A percentile compares a stretch with the other conserved stretches of the same genome.
Conservation (phyloP, 2,888 invertebrate genomes). For the Melinaea menophilus region DNA sequence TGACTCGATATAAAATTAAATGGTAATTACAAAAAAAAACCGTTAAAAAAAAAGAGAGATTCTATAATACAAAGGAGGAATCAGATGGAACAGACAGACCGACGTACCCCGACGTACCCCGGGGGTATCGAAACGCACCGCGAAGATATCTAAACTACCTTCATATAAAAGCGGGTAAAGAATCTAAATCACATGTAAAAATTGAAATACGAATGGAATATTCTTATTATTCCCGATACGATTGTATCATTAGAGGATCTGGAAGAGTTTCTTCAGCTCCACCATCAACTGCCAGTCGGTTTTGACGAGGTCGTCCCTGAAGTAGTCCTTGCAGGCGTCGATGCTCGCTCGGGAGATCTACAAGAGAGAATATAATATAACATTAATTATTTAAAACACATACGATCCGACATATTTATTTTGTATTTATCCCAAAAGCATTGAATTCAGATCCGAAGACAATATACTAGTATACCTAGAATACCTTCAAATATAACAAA, state of each 20-base stretch:
- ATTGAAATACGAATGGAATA: conserved; percentile 1
- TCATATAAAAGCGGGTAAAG: conserved; percentile 37
- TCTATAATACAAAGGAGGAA: conserved; percentile 50
- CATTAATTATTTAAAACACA: neutral
- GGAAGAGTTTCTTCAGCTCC: conserved; percentile 97
- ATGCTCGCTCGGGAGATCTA: conserved; percentile 99
- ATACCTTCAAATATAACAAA: too few species aligned
- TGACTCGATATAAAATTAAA: neutral
- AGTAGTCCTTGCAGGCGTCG: conserved; percentile 99
- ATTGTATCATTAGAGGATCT: conserved; percentile 85
- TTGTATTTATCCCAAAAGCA: too few species aligned
- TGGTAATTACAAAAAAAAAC: conserved; percentile 21
- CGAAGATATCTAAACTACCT: conserved; percentile 20
- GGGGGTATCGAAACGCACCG: neutral
- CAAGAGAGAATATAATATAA: conserved; percentile 47
- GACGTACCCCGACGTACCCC: conserved; percentile 14
- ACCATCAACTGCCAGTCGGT: conserved; percentile 99
- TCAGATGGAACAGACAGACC: conserved; percentile 66
- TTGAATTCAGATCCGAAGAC: too few species aligned
- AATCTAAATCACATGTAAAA: conserved; percentile 23
- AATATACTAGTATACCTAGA: too few species aligned
- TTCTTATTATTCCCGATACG: conserved; percentile 1
- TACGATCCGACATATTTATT: neutral
- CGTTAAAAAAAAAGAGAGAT: conserved; percentile 44
- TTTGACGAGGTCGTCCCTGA: conserved; percentile 97